Percentiles rank a stretch among this genome's conserved stretches.
phyloP scores from a whole-genome alignment of 2,888 invertebrate species.

The Lamellibrachia satsuma region DNA sequence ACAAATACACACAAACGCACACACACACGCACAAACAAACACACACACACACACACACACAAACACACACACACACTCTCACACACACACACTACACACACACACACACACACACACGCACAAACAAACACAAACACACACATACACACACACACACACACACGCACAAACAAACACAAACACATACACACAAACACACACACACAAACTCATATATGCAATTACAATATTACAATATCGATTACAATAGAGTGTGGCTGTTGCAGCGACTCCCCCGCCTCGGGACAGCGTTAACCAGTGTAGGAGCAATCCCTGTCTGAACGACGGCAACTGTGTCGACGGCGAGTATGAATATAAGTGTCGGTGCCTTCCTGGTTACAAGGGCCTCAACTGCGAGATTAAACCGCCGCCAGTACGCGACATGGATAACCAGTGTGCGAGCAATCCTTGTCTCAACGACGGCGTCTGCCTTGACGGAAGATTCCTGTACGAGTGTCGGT shows the following conservation, averaged over 20 bases:
- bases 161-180: too few relatives aligned
- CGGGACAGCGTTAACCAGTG: slow-evolving; percentile 47
- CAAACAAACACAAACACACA: too few relatives aligned
- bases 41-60: too few relatives aligned
- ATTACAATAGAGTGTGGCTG: background rate
- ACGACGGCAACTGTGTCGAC: slow-evolving; percentile 56
- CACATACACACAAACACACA: too few relatives aligned
- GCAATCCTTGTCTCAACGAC: slow-evolving; percentile 54
- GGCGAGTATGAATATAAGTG: slow-evolving; percentile 57
- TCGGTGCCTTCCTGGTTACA: slow-evolving; percentile 53
- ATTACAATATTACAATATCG: too few relatives aligned
- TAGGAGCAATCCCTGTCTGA: slow-evolving; percentile 52
- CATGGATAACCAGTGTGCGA: slow-evolving; percentile 47
- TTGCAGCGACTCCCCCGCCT: background rate
- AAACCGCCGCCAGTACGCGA: slow-evolving; percentile 36
- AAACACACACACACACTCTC: too few relatives aligned
- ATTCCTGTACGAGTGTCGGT: slow-evolving; percentile 54
- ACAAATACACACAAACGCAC: too few relatives aligned
- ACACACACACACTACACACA: too few relatives aligned
- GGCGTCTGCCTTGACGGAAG: slow-evolving; percentile 58
- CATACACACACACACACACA: too few relatives aligned
- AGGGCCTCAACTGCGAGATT: slow-evolving; percentile 55
- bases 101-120: too few relatives aligned
- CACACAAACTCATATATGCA: too few relatives aligned
- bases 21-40: too few relatives aligned